Evolutionary conservation across 2,113 vertebrate genomes (phyloP).

Genomic region (Saccopteryx leptura): DNA sequence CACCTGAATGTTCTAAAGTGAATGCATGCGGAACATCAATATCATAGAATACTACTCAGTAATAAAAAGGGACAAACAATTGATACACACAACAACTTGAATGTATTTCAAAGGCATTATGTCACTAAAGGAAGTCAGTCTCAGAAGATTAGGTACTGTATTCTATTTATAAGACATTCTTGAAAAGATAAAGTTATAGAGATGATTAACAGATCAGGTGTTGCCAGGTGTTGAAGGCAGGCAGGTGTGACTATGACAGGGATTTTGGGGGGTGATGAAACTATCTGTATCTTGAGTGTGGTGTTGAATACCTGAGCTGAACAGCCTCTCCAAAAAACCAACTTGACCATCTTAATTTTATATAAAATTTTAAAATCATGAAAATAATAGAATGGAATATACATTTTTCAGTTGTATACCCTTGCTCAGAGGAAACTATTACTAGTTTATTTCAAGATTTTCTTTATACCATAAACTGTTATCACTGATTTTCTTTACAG

Average conservation of each 20-base stretch:
- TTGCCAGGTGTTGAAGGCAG: not conserved
- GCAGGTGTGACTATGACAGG: not conserved
- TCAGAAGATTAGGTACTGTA: not conserved
- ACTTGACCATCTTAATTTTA: not conserved
- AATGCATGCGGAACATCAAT: no score
- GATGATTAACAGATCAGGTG: no score
- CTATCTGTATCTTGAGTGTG: not conserved
- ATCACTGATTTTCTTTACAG: no score
- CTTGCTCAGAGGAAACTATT: not conserved
- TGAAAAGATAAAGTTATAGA: not conserved
- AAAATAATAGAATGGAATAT: not conserved
- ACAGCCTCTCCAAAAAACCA: not conserved
- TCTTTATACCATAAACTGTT: not conserved
- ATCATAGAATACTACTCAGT: not conserved
- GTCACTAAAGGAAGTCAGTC: not conserved
- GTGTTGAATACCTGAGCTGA: not conserved
- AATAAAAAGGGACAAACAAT: not conserved
- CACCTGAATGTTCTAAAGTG: not conserved
- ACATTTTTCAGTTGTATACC: not conserved
- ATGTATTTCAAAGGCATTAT: not conserved
- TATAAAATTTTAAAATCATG: not conserved
- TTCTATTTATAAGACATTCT: not conserved
- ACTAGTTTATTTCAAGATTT: not conserved
- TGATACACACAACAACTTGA: not conserved
- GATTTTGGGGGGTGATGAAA: not conserved